Percentiles rank a stretch among this genome's conserved stretches.
phyloP scores from a whole-genome alignment of 2,113 vertebrate species.

The Anguilla rostrata region DNA sequence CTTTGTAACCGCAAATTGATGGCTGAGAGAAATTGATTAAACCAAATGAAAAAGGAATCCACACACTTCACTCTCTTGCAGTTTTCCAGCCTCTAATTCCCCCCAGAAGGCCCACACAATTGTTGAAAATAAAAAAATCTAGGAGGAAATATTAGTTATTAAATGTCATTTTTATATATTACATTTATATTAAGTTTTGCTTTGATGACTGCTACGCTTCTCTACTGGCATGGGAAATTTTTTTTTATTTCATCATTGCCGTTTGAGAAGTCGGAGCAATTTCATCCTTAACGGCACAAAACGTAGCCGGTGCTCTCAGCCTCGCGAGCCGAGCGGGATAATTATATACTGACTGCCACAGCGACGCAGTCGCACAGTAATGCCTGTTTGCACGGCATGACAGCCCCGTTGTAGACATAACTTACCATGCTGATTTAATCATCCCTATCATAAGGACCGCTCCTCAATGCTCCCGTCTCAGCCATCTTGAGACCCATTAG shows the following conservation, averaged over 20 bases:
- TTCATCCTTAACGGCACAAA: background rate
- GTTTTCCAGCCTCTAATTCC: background rate
- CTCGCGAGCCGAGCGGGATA: background rate
- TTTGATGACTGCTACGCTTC: background rate
- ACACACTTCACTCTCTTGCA: background rate
- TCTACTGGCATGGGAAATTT: background rate
- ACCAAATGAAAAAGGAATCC: background rate
- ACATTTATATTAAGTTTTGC: background rate
- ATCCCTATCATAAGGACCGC: background rate
- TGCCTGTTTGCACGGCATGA: background rate
- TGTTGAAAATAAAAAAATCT: background rate
- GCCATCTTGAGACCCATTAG: background rate
- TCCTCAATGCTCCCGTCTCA: background rate
- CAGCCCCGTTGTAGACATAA: conserved; percentile 1
- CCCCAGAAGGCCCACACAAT: background rate
- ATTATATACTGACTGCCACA: background rate
- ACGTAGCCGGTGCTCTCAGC: background rate
- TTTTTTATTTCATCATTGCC: background rate
- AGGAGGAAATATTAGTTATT: background rate
- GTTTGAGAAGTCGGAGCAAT: background rate
- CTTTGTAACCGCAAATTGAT: background rate
- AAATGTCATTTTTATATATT: background rate
- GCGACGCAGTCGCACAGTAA: background rate
- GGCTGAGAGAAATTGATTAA: background rate
- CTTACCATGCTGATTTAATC: background rate